phyloP scores from a whole-genome alignment of 2,113 vertebrate genomes.

The Parus major region DNA sequence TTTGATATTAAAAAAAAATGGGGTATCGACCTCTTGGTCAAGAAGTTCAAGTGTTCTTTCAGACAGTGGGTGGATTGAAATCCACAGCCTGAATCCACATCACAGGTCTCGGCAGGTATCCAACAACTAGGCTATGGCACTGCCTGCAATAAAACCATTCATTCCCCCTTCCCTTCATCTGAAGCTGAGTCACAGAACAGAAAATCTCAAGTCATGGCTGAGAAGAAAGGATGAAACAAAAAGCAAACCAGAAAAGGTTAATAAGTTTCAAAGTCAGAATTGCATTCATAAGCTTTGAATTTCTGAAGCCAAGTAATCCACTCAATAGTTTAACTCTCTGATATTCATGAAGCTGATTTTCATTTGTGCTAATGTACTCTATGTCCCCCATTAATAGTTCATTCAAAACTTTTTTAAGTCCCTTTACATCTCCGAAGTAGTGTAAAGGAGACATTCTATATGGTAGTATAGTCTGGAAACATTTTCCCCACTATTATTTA shows the following conservation, averaged over 20 bases:
- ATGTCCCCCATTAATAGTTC: background rate
- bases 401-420: background rate
- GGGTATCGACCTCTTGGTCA: background rate
- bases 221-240: background rate
- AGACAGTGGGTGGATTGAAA: background rate
- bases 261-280: background rate
- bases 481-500: background rate
- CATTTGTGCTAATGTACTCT: background rate
- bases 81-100: background rate
- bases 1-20: background rate
- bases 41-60: background rate
- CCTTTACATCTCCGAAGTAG: background rate
- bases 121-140: background rate
- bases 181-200: background rate
- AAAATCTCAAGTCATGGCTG: background rate
- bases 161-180: background rate
- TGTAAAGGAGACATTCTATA: background rate
- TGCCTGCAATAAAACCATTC: background rate
- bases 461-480: background rate
- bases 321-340: background rate
- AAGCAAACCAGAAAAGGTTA: background rate
- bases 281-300: background rate
- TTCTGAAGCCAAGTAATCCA: background rate
- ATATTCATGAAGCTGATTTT: background rate
- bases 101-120: accelerated